Percentiles rank a stretch among this genome's conserved stretches.
phyloP scores from a whole-genome alignment of 2,797 vertebrate species.

The Phalloptychus januarius region DNA sequence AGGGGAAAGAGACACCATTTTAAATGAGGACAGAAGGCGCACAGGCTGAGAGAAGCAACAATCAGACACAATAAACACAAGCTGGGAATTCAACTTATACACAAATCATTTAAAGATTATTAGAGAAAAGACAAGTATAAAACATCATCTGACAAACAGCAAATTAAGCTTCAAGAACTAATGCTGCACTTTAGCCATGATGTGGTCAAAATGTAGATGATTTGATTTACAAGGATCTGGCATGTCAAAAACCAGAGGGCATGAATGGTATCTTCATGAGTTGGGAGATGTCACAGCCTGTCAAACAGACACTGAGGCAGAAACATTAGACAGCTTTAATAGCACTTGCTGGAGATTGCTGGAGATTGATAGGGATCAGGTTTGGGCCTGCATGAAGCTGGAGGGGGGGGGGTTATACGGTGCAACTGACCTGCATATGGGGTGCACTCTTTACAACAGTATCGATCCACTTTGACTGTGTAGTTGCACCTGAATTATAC shows the following conservation, averaged over 20 bases:
- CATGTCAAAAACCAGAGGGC: not conserved
- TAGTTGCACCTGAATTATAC: not conserved
- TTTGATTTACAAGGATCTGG: slow-evolving; percentile 2
- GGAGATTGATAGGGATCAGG: not conserved
- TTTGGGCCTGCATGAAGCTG: not conserved
- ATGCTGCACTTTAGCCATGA: not conserved
- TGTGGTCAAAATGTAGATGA: not conserved
- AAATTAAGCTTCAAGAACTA: not conserved
- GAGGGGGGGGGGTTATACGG: not conserved
- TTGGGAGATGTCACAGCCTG: not conserved
- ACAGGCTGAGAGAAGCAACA: slow-evolving; percentile 11
- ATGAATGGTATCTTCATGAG: not conserved
- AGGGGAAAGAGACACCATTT: slow-evolving; percentile 64
- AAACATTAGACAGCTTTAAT: not conserved
- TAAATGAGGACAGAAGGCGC: slow-evolving; percentile 36
- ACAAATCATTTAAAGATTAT: not conserved
- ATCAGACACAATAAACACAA: slow-evolving; percentile 14
- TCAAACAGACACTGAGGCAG: not conserved
- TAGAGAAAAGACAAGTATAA: not conserved
- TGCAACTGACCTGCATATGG: not conserved
- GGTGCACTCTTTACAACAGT: not conserved
- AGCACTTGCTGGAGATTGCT: not conserved
- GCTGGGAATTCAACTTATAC: not conserved
- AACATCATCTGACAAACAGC: not conserved
- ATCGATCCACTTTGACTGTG: not conserved